These are phyloP conservation scores for Sapajus apella DNA, from an alignment of 2,113 vertebrate species.

Conservation along the genomic window DNA sequence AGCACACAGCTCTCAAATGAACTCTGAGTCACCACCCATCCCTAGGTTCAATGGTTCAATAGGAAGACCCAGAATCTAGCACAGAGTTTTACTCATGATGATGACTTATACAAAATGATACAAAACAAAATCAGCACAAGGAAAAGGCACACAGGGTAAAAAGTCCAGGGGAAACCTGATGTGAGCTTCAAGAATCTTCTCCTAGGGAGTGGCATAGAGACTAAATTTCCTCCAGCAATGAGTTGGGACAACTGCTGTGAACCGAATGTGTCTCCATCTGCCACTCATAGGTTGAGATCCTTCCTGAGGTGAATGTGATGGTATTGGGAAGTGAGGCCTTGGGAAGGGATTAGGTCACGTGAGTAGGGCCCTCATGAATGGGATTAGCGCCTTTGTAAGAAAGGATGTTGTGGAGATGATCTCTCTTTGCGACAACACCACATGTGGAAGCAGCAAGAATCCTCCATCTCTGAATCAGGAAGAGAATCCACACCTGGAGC, in stretches of 20 bases:
- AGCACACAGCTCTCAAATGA: not conserved
- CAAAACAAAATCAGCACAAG: not conserved
- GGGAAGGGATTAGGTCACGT: not conserved
- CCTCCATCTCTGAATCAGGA: not conserved
- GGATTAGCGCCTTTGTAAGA: not conserved
- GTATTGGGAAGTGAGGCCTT: not conserved
- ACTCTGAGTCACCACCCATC: not conserved
- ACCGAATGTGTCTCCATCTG: not conserved
- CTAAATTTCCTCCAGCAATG: not conserved
- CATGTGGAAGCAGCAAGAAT: not conserved
- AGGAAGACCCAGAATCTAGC: no score
- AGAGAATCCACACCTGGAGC: not conserved
- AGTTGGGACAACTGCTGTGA: not conserved
- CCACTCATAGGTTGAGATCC: not conserved
- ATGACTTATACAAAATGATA: not conserved
- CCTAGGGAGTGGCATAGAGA: not conserved
- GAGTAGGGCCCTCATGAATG: not conserved
- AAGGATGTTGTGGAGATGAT: no score
- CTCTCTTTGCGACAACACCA: rapidly evolving
- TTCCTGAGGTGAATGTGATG: no score
- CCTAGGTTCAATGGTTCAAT: not conserved
- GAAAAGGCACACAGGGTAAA: not conserved
- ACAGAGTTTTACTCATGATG: not conserved
- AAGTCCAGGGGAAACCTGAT: no score
- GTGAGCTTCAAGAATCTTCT: not conserved